Evolutionary conservation across 1,140 invertebrate genomes (phyloP).

Genomic region (Drosophila insularis): DNA sequence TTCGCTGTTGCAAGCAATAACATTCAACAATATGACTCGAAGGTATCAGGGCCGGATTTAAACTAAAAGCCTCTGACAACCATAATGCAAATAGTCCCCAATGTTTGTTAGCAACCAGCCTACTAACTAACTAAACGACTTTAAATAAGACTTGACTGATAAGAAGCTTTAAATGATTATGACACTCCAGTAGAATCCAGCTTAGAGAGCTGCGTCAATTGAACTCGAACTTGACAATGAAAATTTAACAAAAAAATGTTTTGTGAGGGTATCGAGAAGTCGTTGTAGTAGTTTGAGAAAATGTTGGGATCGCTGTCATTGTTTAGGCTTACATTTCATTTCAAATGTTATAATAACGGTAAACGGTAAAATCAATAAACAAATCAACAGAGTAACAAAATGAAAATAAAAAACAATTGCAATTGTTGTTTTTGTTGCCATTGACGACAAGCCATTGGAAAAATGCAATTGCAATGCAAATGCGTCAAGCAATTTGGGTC

Average conservation of each 20-base stretch:
- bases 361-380: slow-evolving; percentile 53
- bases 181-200: too few species aligned
- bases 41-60: too few species aligned
- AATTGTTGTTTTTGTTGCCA: slow-evolving; percentile 44
- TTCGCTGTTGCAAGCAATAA: not conserved
- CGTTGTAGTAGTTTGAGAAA: not conserved
- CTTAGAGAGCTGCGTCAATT: too few species aligned
- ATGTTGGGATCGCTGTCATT: not conserved
- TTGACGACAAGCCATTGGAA: slow-evolving; percentile 26
- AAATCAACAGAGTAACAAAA: slow-evolving; percentile 35
- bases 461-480: slow-evolving; percentile 36
- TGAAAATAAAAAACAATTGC: not conserved
- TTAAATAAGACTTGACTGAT: too few species aligned
- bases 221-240: too few species aligned
- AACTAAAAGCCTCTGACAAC: too few species aligned
- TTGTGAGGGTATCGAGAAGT: not conserved
- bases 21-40: not conserved
- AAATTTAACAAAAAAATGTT: not conserved
- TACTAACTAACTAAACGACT: too few species aligned
- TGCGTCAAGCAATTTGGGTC: slow-evolving; percentile 52
- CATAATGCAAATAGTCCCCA: too few species aligned
- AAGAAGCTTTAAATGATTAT: too few species aligned
- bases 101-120: too few species aligned
- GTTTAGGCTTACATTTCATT: not conserved
- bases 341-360: not conserved